Evolutionary conservation across 2,888 invertebrate species (phyloP).

Genomic region (Acanthoscelides obtectus): DNA sequence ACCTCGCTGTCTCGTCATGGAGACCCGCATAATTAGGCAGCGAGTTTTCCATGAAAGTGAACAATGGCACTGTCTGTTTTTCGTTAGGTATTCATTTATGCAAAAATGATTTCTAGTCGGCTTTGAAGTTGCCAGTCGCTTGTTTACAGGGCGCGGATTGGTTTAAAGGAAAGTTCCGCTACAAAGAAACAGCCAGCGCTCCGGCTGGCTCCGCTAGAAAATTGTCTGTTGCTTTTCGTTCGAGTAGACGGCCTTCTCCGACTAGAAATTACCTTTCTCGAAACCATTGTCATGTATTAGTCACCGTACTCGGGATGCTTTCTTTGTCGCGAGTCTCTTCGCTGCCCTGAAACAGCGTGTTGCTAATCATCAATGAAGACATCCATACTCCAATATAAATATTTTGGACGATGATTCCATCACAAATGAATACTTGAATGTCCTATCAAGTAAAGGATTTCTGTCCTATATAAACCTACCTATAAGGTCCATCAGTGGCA

Average conservation of each 20-base stretch:
- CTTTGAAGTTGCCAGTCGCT: conserved; percentile 8
- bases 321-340: not conserved
- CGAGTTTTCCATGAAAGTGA: conserved; percentile 12
- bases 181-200: not conserved
- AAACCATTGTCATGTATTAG: not conserved
- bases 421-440: too few species aligned
- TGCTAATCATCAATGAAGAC: too few species aligned
- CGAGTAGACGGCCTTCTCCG: not conserved
- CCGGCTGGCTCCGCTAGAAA: not conserved
- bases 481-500: too few species aligned
- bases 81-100: conserved; percentile 10
- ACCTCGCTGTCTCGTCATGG: conserved; percentile 8
- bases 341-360: too few species aligned
- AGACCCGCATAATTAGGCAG: conserved; percentile 14
- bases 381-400: too few species aligned
- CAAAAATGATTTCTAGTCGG: conserved; percentile 7
- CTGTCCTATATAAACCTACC: too few species aligned
- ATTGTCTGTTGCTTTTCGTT: not conserved
- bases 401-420: too few species aligned
- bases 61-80: conserved; percentile 12
- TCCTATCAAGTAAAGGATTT: too few species aligned
- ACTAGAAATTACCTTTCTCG: not conserved
- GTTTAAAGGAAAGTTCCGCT: not conserved
- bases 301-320: not conserved
- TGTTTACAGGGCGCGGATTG: not conserved